Evolutionary conservation across 2,113 vertebrate species (phyloP).

Genomic region (Chascanopsetta lugubris): DNA sequence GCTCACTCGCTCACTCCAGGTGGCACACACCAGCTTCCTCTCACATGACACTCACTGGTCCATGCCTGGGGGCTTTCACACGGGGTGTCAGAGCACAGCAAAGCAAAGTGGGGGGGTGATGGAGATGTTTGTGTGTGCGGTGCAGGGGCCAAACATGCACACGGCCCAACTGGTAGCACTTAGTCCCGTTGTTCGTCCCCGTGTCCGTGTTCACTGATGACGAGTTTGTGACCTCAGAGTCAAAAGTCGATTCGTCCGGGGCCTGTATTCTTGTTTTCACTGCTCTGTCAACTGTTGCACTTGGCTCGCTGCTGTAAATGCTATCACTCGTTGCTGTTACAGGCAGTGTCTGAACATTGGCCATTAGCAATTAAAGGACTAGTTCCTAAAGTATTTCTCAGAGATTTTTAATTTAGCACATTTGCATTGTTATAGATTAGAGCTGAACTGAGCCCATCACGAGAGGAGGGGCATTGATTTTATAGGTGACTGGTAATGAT

Average conservation of each 20-base stretch:
- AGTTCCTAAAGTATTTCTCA: background rate
- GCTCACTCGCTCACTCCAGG: conserved; percentile 52
- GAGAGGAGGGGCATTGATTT: background rate
- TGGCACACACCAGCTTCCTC: conserved; percentile 41
- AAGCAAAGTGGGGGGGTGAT: conserved; percentile 16
- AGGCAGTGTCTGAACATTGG: background rate
- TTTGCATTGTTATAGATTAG: background rate
- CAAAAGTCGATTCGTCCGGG: background rate
- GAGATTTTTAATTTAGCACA: background rate
- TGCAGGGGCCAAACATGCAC: conserved; percentile 18
- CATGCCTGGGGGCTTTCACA: conserved; percentile 17
- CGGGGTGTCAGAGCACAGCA: conserved; percentile 26
- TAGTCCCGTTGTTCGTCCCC: conserved; percentile 41
- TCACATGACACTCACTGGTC: conserved; percentile 38
- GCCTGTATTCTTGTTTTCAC: background rate
- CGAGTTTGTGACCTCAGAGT: conserved; percentile 24
- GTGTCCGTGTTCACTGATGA: conserved; percentile 63
- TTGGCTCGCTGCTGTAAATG: background rate
- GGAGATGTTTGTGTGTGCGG: conserved; percentile 15
- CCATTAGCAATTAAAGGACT: background rate
- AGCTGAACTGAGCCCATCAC: too few relatives aligned
- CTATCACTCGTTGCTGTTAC: background rate
- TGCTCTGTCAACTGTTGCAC: background rate
- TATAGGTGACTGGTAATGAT: too few relatives aligned
- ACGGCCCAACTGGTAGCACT: conserved; percentile 41